Evolutionary conservation across 2,888 invertebrate species (phyloP), one percentile per base, ranked within the genome.

Genomic region (Zygothrica quintamaculata): DNA sequence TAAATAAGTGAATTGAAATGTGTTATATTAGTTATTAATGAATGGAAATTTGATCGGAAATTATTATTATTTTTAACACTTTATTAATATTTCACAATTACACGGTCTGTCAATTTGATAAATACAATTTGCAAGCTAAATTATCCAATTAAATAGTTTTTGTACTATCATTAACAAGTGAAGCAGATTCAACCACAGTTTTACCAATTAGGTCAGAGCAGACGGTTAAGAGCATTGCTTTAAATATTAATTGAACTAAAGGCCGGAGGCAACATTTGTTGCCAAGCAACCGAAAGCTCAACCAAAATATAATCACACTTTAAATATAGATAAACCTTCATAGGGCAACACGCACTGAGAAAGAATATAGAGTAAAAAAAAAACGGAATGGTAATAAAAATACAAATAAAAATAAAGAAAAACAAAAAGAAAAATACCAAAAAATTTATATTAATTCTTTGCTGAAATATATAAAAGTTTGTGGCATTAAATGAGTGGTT

Each of bases 221-320:
- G 43, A 62, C 18, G 18, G 5, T 5, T 22, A 22, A 3, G 5
- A 22, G 18, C 5, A 22, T 52, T 39, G 58, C 53, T 55, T 56
- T 67, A 74, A 55, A 71, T 71, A 67, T 65, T 77, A 77, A 77
- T 77, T 78, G n/a, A 81, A 68, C 57, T 11, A 48, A 48, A 71
- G 61, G 52, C 68, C 79, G 26, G 56, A 61, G 82, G 79, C 65
- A 46, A 51, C 44, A 68, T 71, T 74, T 78, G 78, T 65, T 71
- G 75, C 72, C 51, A 43, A 43, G 81, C 56, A 81, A 81, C 69
- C 57, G 58, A 44, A 69, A 56, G 55, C 55, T 60, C 39, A 57
- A 52, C 65, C 33, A 51, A 65, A 56, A 58, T 51, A 74, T 57
- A 70, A 62, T 74, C 74, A 70, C 48, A 56, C 59, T 74, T 73